Evolutionary conservation across 2,888 invertebrate genomes (phyloP), one percentile per base, ranked within the genome.

Genomic region (Phaedon cochleariae): DNA sequence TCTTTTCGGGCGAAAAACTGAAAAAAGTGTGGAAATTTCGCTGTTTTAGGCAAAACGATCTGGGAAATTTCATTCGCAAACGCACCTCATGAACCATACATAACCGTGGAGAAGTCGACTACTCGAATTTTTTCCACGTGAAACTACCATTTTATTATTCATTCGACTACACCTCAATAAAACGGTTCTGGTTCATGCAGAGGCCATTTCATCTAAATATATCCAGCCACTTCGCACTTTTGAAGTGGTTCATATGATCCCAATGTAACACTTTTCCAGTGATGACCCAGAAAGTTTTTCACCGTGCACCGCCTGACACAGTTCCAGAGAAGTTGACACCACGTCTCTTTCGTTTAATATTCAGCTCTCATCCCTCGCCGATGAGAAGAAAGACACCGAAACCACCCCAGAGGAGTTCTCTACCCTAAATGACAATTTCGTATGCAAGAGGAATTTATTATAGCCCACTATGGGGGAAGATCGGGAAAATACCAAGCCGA

Each of bases 341-440:
- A 55, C 22, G 34, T 52, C 29, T 22, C 26, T 51, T 41, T 59
- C 68, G 62, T 65, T 72, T 72, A 65, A 68, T 68, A 72, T 72
- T 67, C 70, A 69, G 63, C 61, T 62, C 65, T 64, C 58, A 65
- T 55, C 58, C 51, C 58, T 51, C 49, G 53, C 64, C 66, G 67
- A 69, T 60, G 66, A 54, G 51, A 64, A 64, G 59, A 41, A 63
- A 68, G 58, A 69, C 64, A 64, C 65, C 62, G 60, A 61, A 63
- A 60, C 61, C 60, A 51, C 58, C 69, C 66, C 67, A 45, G 62
- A 67, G 69, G 63, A 65, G 62, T 67, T 64, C 48, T 65, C 49
- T 41, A 54, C 41, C 59, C 65, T 61, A 69, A 69, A 69, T 65
- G 67, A 64, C 67, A 67, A 63, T 69, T 67, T 69, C 65, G 63